Conservation (phyloP, 2,888 invertebrate species). For the Trisateles emortualis region DNA sequence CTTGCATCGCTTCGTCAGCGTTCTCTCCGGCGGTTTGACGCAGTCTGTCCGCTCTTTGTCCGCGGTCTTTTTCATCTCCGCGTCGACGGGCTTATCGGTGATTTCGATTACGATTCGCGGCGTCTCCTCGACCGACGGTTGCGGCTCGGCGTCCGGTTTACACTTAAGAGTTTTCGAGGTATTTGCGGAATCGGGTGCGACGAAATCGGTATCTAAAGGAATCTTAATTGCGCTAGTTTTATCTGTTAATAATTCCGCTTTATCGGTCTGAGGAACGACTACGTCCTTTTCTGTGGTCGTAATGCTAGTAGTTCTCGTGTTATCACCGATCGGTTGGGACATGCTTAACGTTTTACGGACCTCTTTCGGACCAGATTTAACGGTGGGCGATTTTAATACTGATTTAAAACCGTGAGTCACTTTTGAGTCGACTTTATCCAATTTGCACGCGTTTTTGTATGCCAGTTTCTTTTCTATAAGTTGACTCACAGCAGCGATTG, state of each 20-base stretch:
- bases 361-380: conserved; percentile 61
- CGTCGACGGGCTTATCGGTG: conserved; percentile 31
- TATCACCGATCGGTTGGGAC: conserved; percentile 45
- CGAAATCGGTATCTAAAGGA: conserved; percentile 10
- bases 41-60: conserved; percentile 27
- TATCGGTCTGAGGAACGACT: conserved; percentile 35
- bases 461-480: conserved; percentile 75
- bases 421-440: conserved; percentile 77
- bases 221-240: conserved; percentile 26
- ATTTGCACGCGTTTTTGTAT: conserved; percentile 73
- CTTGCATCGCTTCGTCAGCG: conserved; percentile 64
- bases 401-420: conserved; percentile 73
- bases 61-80: conserved; percentile 31
- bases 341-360: conserved; percentile 53
- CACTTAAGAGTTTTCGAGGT: conserved; percentile 19
- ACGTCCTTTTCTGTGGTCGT: conserved; percentile 39
- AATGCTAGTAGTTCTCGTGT: conserved; percentile 32
- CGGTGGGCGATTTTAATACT: conserved; percentile 75
- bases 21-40: conserved; percentile 26
- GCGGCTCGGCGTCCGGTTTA: conserved; percentile 32
- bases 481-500: conserved; percentile 76
- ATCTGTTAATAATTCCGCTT: conserved; percentile 45
- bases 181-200: conserved; percentile 25
- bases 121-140: conserved; percentile 24
- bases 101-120: not conserved